These are phyloP conservation scores for Rhinella marina DNA, from an alignment of 2,797 vertebrate species.

Conservation along the genomic window DNA sequence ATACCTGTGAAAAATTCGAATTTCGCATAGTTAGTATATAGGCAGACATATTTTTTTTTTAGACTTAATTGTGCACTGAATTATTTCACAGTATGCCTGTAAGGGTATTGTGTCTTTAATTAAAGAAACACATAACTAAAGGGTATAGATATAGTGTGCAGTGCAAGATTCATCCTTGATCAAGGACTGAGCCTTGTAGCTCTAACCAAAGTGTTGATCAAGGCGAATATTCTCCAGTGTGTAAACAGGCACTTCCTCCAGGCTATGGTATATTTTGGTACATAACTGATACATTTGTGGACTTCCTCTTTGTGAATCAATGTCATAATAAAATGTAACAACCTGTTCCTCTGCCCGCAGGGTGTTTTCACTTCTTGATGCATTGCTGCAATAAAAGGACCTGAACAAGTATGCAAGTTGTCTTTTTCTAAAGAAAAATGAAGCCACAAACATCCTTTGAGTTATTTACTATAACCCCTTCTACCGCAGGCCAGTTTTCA, in stretches of 20 bases:
- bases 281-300: background rate
- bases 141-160: conserved; percentile 9
- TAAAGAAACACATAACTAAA: conserved; percentile 43
- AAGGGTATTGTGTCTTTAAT: conserved; percentile 47
- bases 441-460: background rate
- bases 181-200: conserved; percentile 22
- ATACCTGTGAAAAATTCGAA: background rate
- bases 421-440: background rate
- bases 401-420: background rate
- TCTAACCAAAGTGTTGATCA: conserved; percentile 37
- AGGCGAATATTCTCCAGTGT: conserved; percentile 27
- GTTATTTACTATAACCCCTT: background rate
- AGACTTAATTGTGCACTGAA: conserved; percentile 2
- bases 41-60: conserved; percentile 27
- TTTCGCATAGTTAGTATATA: background rate
- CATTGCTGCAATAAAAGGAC: background rate
- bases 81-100: conserved; percentile 33
- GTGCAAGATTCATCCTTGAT: conserved; percentile 49
- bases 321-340: background rate
- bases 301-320: conserved; percentile 14
- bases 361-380: background rate
- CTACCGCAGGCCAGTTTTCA: no score
- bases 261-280: conserved; percentile 1
- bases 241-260: conserved; percentile 29
- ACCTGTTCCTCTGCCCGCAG: background rate